phyloP scores from a whole-genome alignment of 2,797 vertebrate genomes.

The Petrocephalus sullivani region DNA sequence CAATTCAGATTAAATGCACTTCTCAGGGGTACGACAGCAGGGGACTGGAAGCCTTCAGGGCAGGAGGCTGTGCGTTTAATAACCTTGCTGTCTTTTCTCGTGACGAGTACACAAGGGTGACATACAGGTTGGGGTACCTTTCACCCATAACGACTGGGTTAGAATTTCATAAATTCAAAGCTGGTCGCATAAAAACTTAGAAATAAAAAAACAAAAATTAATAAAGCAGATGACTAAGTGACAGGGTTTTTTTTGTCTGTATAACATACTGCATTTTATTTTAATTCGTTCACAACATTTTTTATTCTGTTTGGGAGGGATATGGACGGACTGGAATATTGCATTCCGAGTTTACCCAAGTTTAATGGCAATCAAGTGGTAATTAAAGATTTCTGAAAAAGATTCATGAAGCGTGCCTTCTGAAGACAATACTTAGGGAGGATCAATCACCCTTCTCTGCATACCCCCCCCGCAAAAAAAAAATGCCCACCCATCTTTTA shows the following conservation, averaged over 20 bases:
- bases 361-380: slow-evolving; percentile 27
- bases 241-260: background rate
- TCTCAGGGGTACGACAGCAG: background rate
- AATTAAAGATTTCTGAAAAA: slow-evolving; percentile 35
- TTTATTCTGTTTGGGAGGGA: background rate
- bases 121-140: background rate
- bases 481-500: background rate
- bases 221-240: background rate
- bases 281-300: background rate
- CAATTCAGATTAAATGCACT: background rate
- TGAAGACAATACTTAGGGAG: background rate
- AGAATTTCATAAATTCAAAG: background rate
- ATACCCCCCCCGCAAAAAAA: background rate
- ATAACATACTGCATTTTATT: background rate
- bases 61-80: background rate
- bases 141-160: background rate
- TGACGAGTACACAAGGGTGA: background rate
- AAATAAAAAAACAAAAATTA: background rate
- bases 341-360: background rate
- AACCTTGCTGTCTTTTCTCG: background rate
- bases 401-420: slow-evolving; percentile 17
- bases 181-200: background rate
- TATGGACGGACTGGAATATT: background rate
- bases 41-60: background rate
- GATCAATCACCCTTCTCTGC: slow-evolving; percentile 24